Evolutionary conservation across 2,797 vertebrate genomes (phyloP), one percentile per base, ranked within the genome.

Genomic region (Sebastes iracundus): DNA sequence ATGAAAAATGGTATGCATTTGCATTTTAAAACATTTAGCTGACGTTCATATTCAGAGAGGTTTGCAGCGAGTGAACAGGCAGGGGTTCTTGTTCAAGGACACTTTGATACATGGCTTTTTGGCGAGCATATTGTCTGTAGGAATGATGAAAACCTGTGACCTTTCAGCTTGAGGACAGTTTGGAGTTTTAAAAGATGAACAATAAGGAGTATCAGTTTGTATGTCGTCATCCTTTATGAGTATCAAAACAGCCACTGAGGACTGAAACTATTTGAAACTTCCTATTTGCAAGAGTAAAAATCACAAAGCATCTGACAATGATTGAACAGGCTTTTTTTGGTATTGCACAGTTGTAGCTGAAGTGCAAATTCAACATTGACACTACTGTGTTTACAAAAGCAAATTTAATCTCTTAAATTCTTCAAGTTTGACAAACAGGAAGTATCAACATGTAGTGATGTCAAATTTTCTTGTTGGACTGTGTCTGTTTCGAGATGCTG

Each of bases 21-120:
- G 79, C 88, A 88, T 89, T 68, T 46, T 46, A n/a, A 75, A 73
- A 75, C 63, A 38, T 92, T 88, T 86, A 85, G 81, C 89, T 73
- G 80, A 88, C 72, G 35, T 63, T 81, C 33, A 27, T 32, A 74
- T 81, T 80, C 32, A 10, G 61, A 66, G 86, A 7, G 55, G 62
- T 60, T 81, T 6, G 60, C 72, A 32, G 78, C 46, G 79, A 83
- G 75, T 13, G 77, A 87, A 76, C 75, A 75, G 38, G 81, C 53
- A 18, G 84, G 30, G 66, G 60, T 56, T 69, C 20, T 23, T 42
- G 61, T 78, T 90, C 89, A 91, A 91, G 89, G 90, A 82, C 89
- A 77, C 49, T 23, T 23, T 72, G 81, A 49, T 53, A 62, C 53
- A 6, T 5, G 70, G 55, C 65, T 65, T 58, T 84, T 76, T 75